These are phyloP conservation scores for Eupithecia pulchellata DNA, from an alignment of 2,888 invertebrate genomes.

Conservation along the genomic window DNA sequence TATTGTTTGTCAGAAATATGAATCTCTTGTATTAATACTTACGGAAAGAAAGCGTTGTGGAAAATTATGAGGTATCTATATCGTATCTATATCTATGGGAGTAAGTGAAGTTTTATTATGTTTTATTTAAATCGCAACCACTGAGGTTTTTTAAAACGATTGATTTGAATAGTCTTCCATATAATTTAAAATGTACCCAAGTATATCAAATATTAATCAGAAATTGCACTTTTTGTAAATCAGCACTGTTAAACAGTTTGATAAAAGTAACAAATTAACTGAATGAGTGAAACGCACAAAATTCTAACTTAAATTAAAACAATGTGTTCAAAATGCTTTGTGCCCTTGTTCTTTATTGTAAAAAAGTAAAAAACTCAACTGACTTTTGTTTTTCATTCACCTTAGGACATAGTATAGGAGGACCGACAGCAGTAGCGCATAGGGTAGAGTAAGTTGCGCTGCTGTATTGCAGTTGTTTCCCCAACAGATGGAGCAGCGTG, in stretches of 20 bases:
- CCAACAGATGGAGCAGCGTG: constrained; percentile 73
- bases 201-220: not conserved
- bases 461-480: constrained; percentile 73
- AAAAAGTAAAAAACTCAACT: constrained; percentile 27
- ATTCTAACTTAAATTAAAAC: not conserved
- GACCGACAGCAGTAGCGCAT: constrained; percentile 45
- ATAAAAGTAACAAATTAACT: not conserved
- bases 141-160: not conserved
- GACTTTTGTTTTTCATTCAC: constrained; percentile 48
- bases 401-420: constrained; percentile 63
- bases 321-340: constrained; percentile 22
- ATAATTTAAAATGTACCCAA: not conserved
- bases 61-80: too few species aligned
- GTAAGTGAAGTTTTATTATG: too few species aligned
- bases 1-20: not conserved
- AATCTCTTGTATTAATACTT: not conserved
- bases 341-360: constrained; percentile 24
- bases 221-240: not conserved
- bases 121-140: too few species aligned
- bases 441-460: constrained; percentile 16
- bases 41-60: not conserved
- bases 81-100: too few species aligned
- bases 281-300: constrained; percentile 1
- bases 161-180: not conserved
- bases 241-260: constrained; percentile 3